These are phyloP conservation scores for Sphinx pinastri DNA, from an alignment of 2,888 invertebrate genomes.

Conservation along the genomic window DNA sequence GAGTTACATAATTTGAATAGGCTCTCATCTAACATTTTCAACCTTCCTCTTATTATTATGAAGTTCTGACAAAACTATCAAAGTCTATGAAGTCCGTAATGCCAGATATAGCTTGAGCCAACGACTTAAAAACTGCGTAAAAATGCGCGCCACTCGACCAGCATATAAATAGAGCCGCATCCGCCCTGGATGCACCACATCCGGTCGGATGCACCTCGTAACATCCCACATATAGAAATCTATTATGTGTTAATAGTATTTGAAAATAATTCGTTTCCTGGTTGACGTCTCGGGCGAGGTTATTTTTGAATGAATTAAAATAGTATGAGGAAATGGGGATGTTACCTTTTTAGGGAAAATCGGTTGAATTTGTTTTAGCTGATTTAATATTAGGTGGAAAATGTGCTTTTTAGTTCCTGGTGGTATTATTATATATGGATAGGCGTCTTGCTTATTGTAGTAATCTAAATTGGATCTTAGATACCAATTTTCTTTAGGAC, in stretches of 20 bases:
- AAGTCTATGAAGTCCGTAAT: background rate
- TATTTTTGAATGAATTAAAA: background rate
- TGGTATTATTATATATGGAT: too few relatives aligned
- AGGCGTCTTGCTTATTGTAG: too few relatives aligned
- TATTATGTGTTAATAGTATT: conserved; percentile 11
- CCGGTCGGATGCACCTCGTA: conserved; percentile 5
- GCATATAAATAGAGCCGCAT: conserved; percentile 18
- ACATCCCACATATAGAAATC: conserved; percentile 22
- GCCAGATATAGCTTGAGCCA: background rate
- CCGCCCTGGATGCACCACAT: conserved; percentile 6
- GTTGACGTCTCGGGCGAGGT: background rate
- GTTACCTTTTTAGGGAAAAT: background rate
- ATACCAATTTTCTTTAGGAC: too few relatives aligned
- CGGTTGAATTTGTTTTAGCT: too few relatives aligned
- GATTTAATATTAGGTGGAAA: too few relatives aligned
- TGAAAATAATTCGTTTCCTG: conserved; percentile 15
- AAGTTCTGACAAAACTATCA: background rate
- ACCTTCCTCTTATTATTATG: too few relatives aligned
- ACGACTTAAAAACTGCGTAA: conserved; percentile 5
- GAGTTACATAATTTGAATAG: too few relatives aligned
- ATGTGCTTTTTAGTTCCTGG: too few relatives aligned
- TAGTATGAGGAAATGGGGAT: background rate
- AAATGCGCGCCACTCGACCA: conserved; percentile 11
- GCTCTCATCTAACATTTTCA: too few relatives aligned
- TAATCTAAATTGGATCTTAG: too few relatives aligned